Percentiles rank a stretch among this genome's conserved stretches.
Evolutionary conservation across 2,888 invertebrate species (phyloP).

Genomic region (Hecatera dysodea): DNA sequence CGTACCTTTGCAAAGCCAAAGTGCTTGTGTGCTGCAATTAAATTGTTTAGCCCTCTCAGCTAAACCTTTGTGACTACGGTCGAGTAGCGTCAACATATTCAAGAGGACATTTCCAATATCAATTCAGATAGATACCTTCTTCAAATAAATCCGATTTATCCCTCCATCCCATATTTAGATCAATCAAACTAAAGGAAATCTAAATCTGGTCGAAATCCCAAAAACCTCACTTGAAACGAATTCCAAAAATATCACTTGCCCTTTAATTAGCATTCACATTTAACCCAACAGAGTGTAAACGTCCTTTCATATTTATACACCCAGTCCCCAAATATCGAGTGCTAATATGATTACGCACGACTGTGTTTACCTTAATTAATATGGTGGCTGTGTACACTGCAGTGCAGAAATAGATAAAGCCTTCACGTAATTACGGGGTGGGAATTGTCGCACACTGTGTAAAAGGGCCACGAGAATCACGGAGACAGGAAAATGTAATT

Average conservation of each 20-base stretch:
- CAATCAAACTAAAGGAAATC: conserved; percentile 27
- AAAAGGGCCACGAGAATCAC: conserved; percentile 31
- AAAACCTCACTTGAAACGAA: conserved; percentile 11
- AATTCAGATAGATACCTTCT: neutral
- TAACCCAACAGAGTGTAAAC: conserved; percentile 14
- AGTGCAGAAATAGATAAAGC: conserved; percentile 63
- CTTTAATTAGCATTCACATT: conserved; percentile 21
- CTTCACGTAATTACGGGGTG: conserved; percentile 57
- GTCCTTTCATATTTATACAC: conserved; percentile 29
- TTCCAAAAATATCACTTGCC: conserved; percentile 34
- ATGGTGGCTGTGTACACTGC: conserved; percentile 55
- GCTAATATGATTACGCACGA: conserved; percentile 60
- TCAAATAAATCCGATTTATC: neutral
- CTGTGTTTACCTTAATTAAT: conserved; percentile 67
- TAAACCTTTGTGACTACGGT: neutral
- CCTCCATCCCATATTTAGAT: conserved; percentile 20
- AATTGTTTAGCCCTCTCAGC: conserved; percentile 13
- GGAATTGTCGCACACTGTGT: conserved; percentile 46
- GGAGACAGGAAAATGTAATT: conserved; percentile 21
- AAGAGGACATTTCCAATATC: neutral
- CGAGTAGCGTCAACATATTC: neutral
- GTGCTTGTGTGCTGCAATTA: neutral
- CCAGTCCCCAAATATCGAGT: conserved; percentile 46
- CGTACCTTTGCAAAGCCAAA: neutral
- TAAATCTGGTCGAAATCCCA: neutral